Conservation (phyloP, 2,888 invertebrate species). For the Xestoiulus laeticollis region DNA sequence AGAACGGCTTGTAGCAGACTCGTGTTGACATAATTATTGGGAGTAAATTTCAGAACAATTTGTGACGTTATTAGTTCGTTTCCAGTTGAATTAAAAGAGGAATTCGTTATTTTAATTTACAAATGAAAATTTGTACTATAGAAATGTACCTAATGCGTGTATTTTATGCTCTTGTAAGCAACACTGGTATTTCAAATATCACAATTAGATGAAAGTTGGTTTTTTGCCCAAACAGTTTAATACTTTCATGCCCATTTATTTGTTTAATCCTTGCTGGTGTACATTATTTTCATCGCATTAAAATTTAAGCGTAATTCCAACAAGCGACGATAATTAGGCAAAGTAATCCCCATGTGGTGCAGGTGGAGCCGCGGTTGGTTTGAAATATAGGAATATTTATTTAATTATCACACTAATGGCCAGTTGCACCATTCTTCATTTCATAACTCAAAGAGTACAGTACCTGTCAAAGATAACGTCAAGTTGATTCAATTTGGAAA, state of each 20-base stretch:
- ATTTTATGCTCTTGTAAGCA: slow-evolving; percentile 4
- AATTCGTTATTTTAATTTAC: neutral
- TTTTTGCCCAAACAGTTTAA: neutral
- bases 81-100: neutral
- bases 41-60: neutral
- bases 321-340: neutral
- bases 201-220: neutral
- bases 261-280: neutral
- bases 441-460: too few species aligned
- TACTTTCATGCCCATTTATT: neutral
- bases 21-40: neutral
- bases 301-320: slow-evolving; percentile 3
- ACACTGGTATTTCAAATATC: neutral
- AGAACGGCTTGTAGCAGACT: neutral
- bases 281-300: slow-evolving; percentile 28
- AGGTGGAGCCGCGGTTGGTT: neutral
- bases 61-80: neutral
- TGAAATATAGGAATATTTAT: neutral
- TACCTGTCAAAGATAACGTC: too few species aligned
- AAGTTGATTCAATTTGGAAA: too few species aligned
- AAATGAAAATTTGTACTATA: neutral
- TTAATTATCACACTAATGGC: too few species aligned
- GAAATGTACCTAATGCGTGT: neutral
- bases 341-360: neutral
- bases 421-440: too few species aligned